phyloP scores from a whole-genome alignment of 2,113 vertebrate species.

The Halichoerus grypus region DNA sequence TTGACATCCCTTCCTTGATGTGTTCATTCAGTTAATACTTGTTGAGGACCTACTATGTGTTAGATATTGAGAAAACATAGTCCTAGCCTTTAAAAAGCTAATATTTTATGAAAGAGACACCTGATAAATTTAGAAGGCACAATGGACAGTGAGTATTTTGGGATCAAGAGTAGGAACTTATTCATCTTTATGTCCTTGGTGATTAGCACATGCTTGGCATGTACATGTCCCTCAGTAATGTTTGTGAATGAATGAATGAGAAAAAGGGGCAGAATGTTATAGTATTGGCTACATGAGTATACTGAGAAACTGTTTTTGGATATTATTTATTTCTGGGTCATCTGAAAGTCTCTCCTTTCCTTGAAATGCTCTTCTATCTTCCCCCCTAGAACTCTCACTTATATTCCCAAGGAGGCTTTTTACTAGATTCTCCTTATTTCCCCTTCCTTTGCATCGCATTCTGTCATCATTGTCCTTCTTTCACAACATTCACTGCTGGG shows the following conservation, averaged over 20 bases:
- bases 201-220: neutral
- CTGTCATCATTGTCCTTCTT: neutral
- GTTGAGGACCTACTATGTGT: neutral
- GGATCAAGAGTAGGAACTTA: neutral
- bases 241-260: neutral
- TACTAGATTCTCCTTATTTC: neutral
- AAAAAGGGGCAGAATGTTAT: neutral
- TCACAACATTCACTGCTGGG: neutral
- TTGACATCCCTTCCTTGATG: neutral
- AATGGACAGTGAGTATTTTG: neutral
- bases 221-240: neutral
- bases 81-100: neutral
- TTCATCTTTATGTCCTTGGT: neutral
- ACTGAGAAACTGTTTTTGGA: neutral
- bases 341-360: slow-evolving; percentile 16
- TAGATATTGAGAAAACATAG: neutral
- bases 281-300: neutral
- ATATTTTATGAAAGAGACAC: neutral
- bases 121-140: neutral
- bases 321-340: slow-evolving; percentile 6
- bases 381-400: neutral
- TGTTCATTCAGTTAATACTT: neutral
- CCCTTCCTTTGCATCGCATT: neutral
- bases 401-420: neutral
- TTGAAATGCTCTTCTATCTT: neutral